These are phyloP conservation scores for Tetramorium alpestre DNA, from an alignment of 1,140 invertebrate genomes.

Conservation along the genomic window DNA sequence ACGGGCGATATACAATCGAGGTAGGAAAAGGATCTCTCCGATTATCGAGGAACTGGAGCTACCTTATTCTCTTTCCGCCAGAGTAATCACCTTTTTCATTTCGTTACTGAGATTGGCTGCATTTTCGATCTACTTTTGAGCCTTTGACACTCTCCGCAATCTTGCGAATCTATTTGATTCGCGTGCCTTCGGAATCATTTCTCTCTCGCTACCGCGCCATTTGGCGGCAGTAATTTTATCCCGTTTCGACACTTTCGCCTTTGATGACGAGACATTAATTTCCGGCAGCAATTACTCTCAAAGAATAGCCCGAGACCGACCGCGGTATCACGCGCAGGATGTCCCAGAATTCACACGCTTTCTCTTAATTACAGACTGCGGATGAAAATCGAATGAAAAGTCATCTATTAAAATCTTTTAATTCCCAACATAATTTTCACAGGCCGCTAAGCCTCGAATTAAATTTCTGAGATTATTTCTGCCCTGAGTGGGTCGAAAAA, in stretches of 20 bases:
- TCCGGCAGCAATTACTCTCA: conserved; percentile 27
- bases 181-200: conserved; percentile 23
- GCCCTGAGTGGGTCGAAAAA: neutral
- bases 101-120: conserved; percentile 38
- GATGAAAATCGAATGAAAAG: neutral
- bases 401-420: conserved; percentile 2
- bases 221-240: conserved; percentile 23
- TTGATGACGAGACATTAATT: conserved; percentile 41
- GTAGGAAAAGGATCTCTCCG: conserved; percentile 59
- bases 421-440: neutral
- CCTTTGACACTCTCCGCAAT: conserved; percentile 44
- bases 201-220: conserved; percentile 31
- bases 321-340: neutral
- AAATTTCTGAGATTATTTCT: neutral
- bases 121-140: conserved; percentile 46
- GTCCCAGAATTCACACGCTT: conserved; percentile 1
- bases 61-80: conserved; percentile 60
- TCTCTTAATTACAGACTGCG: neutral
- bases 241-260: conserved; percentile 23
- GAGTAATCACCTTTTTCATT: conserved; percentile 69
- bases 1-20: conserved; percentile 45
- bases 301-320: neutral
- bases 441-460: neutral
- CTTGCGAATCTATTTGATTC: conserved; percentile 28
- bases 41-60: conserved; percentile 70